Conservation (phyloP, 2,888 invertebrate species). For the Chrysina gloriosa region DNA sequence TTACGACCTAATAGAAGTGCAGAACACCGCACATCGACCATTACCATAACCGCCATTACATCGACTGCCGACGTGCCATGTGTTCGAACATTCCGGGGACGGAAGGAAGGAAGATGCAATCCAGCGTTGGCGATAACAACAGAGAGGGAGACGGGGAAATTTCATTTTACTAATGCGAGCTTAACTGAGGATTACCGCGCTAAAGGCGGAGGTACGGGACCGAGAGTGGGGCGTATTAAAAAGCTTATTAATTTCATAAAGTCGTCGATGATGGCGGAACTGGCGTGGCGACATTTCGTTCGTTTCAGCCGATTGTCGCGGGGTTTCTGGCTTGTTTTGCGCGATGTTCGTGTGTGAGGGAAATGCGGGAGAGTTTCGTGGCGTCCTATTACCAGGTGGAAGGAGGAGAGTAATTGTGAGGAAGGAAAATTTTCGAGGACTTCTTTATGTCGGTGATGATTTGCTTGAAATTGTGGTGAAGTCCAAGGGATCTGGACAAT, state of each 20-base stretch:
- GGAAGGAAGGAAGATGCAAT: not conserved
- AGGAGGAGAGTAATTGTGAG: too few species aligned
- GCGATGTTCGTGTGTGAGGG: too few species aligned
- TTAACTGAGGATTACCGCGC: constrained; percentile 19
- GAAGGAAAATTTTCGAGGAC: too few species aligned
- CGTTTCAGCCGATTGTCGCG: not conserved
- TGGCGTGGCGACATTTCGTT: not conserved
- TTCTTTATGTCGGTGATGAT: too few species aligned
- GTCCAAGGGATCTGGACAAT: too few species aligned
- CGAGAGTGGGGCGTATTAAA: constrained; percentile 52
- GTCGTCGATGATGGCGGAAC: constrained; percentile 46
- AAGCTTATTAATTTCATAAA: constrained; percentile 62
- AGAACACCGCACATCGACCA: not conserved
- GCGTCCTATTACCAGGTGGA: too few species aligned
- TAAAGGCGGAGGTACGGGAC: not conserved
- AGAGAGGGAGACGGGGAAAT: not conserved
- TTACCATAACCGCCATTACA: constrained; percentile 5
- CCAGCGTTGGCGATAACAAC: not conserved
- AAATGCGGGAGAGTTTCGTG: too few species aligned
- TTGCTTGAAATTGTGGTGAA: too few species aligned
- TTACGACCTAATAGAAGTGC: not conserved
- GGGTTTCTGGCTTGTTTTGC: not conserved
- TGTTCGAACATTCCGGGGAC: not conserved
- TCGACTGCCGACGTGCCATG: not conserved
- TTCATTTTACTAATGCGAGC: constrained; percentile 26